Evolutionary conservation across 2,888 invertebrate species (phyloP).

Genomic region (Bruchidius siliquastri): DNA sequence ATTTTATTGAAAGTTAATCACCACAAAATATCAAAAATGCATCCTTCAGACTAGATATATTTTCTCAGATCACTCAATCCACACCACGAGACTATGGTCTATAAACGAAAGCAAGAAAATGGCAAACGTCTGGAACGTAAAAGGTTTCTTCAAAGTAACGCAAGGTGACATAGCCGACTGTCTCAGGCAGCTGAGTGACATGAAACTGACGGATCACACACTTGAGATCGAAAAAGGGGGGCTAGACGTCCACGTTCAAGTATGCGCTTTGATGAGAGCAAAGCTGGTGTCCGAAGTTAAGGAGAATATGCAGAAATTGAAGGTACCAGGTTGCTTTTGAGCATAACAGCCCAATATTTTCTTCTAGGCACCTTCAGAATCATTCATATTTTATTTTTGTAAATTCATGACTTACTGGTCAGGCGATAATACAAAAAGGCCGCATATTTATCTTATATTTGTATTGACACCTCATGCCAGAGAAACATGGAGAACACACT

Average conservation of each 20-base stretch:
- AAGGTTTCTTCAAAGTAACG: conserved; percentile 65
- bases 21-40: too few relatives aligned
- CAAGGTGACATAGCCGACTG: conserved; percentile 62
- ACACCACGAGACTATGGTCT: conserved; percentile 75
- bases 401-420: too few relatives aligned
- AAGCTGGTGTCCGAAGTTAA: conserved; percentile 77
- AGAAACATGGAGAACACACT: too few relatives aligned
- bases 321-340: conserved; percentile 48
- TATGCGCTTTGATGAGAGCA: conserved; percentile 74
- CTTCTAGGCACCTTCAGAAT: too few relatives aligned
- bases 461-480: too few relatives aligned
- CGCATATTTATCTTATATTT: too few relatives aligned
- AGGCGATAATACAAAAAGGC: too few relatives aligned
- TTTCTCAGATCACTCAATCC: conserved; percentile 68
- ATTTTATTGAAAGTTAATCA: too few relatives aligned
- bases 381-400: too few relatives aligned
- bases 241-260: conserved; percentile 71
- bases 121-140: conserved; percentile 71
- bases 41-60: too few relatives aligned
- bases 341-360: too few relatives aligned
- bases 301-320: conserved; percentile 68
- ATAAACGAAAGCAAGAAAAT: conserved; percentile 66
- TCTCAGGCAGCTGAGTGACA: conserved; percentile 53
- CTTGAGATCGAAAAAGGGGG: conserved; percentile 51
- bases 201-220: conserved; percentile 60